These are phyloP conservation scores for Notoglanidium macrostoma DNA, from an alignment of 2,797 vertebrate genomes.

Conservation along the genomic window DNA sequence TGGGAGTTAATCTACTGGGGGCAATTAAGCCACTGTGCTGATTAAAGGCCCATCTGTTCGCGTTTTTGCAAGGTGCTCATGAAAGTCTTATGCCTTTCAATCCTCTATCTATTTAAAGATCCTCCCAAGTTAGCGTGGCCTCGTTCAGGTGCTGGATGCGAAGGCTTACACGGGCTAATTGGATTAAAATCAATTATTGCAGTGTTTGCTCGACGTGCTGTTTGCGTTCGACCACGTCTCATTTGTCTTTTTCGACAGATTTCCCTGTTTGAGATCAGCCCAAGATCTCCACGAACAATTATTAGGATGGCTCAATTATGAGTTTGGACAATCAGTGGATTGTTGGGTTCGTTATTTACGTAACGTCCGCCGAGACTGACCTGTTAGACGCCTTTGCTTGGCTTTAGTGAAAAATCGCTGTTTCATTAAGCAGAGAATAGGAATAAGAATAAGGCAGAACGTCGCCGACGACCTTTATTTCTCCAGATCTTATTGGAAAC, in stretches of 20 bases:
- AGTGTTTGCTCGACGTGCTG: constrained; percentile 21
- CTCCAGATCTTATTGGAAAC: not conserved
- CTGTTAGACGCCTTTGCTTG: not conserved
- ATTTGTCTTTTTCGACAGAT: constrained; percentile 23
- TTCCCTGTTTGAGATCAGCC: not conserved
- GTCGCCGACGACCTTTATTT: not conserved
- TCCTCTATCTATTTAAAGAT: constrained; percentile 58
- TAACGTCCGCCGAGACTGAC: not conserved
- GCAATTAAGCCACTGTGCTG: constrained; percentile 63
- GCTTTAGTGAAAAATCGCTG: not conserved
- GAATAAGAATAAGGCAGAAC: constrained; percentile 1
- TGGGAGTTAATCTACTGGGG: constrained; percentile 69
- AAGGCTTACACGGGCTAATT: constrained; percentile 29
- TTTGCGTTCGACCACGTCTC: constrained; percentile 2
- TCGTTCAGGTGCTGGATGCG: constrained; percentile 21
- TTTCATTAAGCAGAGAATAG: not conserved
- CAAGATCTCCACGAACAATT: not conserved
- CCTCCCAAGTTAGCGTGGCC: constrained; percentile 40
- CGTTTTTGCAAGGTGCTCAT: constrained; percentile 59
- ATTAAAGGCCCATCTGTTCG: constrained; percentile 66
- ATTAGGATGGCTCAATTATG: not conserved
- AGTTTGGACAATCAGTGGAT: not conserved
- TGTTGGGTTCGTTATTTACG: not conserved
- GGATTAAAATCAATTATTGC: constrained; percentile 46
- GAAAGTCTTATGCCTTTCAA: constrained; percentile 52